Base-by-base conservation (phyloP, 1,140 invertebrate genomes). In the Drosophila oshimai region DNA sequence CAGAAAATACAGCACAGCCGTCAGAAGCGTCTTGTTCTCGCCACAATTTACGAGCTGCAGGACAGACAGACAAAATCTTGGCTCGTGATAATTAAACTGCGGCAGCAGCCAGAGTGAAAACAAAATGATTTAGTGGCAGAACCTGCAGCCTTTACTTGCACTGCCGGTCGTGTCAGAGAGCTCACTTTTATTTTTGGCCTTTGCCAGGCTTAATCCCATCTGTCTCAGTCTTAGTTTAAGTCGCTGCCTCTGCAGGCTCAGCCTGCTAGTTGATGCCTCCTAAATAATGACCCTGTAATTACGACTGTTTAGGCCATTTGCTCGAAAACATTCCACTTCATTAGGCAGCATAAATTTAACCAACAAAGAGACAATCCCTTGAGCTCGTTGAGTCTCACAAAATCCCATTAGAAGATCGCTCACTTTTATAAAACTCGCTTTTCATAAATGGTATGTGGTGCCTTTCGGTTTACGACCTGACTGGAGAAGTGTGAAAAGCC, bases 21-120 rank as follows among this genome's bases (percentile, higher is more conserved):
- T 54, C 64, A 79, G 69, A 69, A 22, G 58, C 55, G 49, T 50
- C 70, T 79, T 70, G 75, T 81, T 81, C 65, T 53, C 29, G 54
- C 49, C 60, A 77, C 54, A 83, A 83, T 83, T 83, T 83, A 83
- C 70, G 78, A 83, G 69, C 70, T 60, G 50, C 44, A 42, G 58
- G 67, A 72, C 76, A 72, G 67, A 72, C 76, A 72, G 46, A 78
- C 62, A 36, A 67, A 84, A 86, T 84, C 80, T 79, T 20, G 60
- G 60, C 69, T 79, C 71, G 64, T 64, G 80, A 86, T 86, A 86
- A 86, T 86, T 86, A 86, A 86, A 87, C 75, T 69, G 74, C 53
- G 60, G 69, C 70, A 74, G 68, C 69, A 37, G 18, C 45, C 54
- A 64, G 71, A 77, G 61, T 86, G 72, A 81, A 87, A 86, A 65